These are phyloP conservation scores for Calephelis nemesis DNA, from an alignment of 1,140 invertebrate genomes.

Conservation along the genomic window DNA sequence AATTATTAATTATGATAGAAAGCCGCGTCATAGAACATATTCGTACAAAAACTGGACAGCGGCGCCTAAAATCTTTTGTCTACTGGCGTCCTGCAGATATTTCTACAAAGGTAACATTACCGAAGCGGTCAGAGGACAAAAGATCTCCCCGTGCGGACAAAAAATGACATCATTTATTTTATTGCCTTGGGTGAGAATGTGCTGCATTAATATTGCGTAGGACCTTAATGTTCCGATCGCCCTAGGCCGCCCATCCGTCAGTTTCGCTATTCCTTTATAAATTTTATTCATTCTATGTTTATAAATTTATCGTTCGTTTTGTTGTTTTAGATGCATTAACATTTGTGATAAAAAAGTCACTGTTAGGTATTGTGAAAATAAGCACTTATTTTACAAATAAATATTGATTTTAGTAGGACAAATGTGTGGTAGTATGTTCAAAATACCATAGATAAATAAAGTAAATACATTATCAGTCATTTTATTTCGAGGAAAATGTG, in stretches of 20 bases:
- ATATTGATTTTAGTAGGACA: too few relatives aligned
- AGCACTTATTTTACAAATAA: too few relatives aligned
- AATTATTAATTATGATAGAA: conserved; percentile 78
- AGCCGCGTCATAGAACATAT: conserved; percentile 51
- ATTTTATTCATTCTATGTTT: conserved; percentile 38
- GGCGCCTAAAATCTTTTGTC: conserved; percentile 72
- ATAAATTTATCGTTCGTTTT: conserved; percentile 9
- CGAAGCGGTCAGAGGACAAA: conserved; percentile 63
- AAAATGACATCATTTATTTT: conserved; percentile 79
- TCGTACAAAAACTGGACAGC: conserved; percentile 60
- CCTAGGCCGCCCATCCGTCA: conserved; percentile 65
- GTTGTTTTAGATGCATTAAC: neutral
- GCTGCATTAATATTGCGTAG: conserved; percentile 73
- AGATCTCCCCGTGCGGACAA: conserved; percentile 63
- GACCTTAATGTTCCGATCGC: conserved; percentile 66
- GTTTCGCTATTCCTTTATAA: conserved; percentile 53
- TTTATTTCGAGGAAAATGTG: too few relatives aligned
- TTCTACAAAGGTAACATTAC: conserved; percentile 27
- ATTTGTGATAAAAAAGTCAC: too few relatives aligned
- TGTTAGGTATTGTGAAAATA: too few relatives aligned
- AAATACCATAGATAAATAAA: too few relatives aligned
- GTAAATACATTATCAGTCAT: too few relatives aligned
- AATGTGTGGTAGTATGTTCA: too few relatives aligned
- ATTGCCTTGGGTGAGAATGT: conserved; percentile 74
- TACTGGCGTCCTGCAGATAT: conserved; percentile 56